phyloP scores from a whole-genome alignment of 2,888 invertebrate species.

The Dynastes grantii region DNA sequence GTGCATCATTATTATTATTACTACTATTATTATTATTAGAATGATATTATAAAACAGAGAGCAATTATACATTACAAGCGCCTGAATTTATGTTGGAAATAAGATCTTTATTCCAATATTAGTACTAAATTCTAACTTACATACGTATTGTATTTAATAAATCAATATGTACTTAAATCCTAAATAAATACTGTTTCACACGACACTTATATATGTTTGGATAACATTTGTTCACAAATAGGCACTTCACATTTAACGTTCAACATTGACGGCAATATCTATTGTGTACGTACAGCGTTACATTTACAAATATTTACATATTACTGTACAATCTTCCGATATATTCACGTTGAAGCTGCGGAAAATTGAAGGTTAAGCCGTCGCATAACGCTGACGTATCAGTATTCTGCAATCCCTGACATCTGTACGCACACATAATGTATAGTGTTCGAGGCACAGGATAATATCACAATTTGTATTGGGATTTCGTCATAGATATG shows the following conservation, averaged over 20 bases:
- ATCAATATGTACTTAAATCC: constrained; percentile 15
- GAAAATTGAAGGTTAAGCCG: constrained; percentile 54
- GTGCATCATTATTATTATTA: too few species aligned
- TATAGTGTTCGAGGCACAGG: background rate
- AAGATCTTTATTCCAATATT: background rate
- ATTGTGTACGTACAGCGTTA: constrained; percentile 34
- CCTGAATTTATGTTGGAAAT: too few species aligned
- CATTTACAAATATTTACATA: constrained; percentile 49
- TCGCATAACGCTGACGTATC: constrained; percentile 47
- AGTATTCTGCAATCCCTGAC: constrained; percentile 25
- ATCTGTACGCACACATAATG: background rate
- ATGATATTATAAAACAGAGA: too few species aligned
- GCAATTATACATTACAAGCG: too few species aligned
- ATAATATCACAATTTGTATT: background rate
- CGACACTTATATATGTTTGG: constrained; percentile 16
- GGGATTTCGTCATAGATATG: too few species aligned
- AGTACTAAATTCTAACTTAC: background rate
- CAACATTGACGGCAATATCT: constrained; percentile 21
- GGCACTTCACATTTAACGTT: constrained; percentile 15
- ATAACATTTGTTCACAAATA: constrained; percentile 28
- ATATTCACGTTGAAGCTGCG: constrained; percentile 51
- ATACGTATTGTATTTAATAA: background rate
- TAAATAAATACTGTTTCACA: constrained; percentile 41
- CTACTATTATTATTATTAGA: too few species aligned
- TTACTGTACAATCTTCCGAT: constrained; percentile 41